These are phyloP conservation scores for Canis aureus DNA, from an alignment of 2,113 vertebrate genomes.

Conservation along the genomic window DNA sequence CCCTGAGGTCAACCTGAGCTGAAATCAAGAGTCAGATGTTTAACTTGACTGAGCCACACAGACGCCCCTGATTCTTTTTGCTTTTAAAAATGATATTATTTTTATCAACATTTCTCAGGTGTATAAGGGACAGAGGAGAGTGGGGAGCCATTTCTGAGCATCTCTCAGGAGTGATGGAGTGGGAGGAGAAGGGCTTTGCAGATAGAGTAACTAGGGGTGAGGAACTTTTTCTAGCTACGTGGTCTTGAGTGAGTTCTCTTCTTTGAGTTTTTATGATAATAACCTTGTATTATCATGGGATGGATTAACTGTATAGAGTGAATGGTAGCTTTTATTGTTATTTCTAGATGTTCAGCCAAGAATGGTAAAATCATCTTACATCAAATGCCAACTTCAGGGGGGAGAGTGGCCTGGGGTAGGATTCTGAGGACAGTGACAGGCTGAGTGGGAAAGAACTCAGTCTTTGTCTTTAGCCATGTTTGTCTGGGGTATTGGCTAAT, in stretches of 20 bases:
- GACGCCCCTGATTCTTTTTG: not conserved
- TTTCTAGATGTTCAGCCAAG: not conserved
- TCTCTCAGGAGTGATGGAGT: not conserved
- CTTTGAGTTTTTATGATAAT: not conserved
- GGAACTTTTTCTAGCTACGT: not conserved
- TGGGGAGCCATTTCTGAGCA: not conserved
- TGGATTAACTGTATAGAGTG: not conserved
- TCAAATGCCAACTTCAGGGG: not conserved
- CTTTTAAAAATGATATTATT: not conserved
- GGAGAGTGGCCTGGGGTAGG: not conserved
- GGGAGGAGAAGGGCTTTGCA: not conserved
- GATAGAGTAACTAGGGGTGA: not conserved
- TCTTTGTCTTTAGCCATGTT: not conserved
- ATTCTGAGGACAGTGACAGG: not conserved
- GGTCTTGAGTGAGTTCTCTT: not conserved
- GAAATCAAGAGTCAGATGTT: not conserved
- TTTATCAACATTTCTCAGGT: not conserved
- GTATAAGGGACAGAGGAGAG: not conserved
- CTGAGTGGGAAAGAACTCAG: not conserved
- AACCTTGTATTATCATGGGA: not conserved
- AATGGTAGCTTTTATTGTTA: not conserved
- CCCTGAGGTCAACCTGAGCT: not conserved
- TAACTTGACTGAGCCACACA: not conserved
- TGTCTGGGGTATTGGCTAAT: rapidly evolving
- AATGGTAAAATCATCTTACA: not conserved